phyloP scores from a whole-genome alignment of 2,113 vertebrate genomes.

The Corythornis vintsioides region DNA sequence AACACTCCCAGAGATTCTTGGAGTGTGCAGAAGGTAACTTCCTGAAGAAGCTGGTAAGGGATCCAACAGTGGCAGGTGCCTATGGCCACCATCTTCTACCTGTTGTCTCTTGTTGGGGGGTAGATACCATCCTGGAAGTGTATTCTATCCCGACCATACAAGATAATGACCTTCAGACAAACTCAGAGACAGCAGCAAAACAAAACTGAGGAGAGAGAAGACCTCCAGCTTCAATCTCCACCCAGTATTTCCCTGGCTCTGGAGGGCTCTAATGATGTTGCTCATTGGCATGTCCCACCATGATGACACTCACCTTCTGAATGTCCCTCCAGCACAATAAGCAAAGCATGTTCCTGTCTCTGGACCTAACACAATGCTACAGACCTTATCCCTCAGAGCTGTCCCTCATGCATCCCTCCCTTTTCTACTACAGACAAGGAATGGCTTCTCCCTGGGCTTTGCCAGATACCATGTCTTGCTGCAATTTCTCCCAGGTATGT shows the following conservation, averaged over 20 bases:
- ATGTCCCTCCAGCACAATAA: neutral
- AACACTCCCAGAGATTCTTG: too few species aligned
- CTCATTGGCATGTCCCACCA: neutral
- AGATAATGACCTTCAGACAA: neutral
- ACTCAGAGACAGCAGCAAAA: neutral
- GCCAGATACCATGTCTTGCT: neutral
- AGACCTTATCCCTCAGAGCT: neutral
- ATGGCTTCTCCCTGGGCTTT: neutral
- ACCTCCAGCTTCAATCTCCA: neutral
- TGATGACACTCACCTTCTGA: neutral
- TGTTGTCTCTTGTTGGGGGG: accelerated
- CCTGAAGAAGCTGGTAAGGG: too few species aligned
- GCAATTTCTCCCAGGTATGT: neutral
- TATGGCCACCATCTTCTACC: neutral
- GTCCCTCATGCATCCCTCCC: neutral
- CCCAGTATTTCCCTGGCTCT: neutral
- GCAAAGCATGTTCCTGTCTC: neutral
- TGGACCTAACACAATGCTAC: neutral
- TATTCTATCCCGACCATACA: neutral
- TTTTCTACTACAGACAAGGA: accelerated
- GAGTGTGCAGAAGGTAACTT: too few species aligned
- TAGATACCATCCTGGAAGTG: neutral
- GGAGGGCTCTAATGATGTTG: neutral
- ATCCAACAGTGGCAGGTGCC: too few species aligned
- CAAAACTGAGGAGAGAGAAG: neutral